Percentiles rank a stretch among this genome's conserved stretches.
phyloP scores from a whole-genome alignment of 2,113 vertebrate species.

The Pseudois nayaur region DNA sequence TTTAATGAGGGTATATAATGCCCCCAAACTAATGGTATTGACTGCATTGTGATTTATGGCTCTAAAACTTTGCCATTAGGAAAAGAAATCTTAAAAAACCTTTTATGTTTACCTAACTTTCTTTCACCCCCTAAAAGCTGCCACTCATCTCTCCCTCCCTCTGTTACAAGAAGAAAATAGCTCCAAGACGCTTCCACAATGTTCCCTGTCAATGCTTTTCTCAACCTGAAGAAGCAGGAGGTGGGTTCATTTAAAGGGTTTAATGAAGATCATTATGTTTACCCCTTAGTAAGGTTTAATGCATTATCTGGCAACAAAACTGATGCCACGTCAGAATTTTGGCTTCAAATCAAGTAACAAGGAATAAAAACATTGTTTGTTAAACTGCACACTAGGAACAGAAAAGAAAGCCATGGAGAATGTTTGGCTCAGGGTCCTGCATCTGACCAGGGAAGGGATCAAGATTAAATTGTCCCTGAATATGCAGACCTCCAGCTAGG shows the following conservation, averaged over 20 bases:
- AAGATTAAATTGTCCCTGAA: conserved; percentile 53
- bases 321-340: conserved; percentile 81
- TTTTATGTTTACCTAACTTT: conserved; percentile 82
- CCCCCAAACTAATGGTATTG: conserved; percentile 88
- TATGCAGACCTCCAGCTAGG: conserved; percentile 66
- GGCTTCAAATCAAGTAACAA: conserved; percentile 81
- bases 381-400: conserved; percentile 76
- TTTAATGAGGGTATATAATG: conserved; percentile 88
- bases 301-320: conserved; percentile 84
- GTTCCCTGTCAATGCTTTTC: conserved; percentile 76
- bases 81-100: conserved; percentile 80
- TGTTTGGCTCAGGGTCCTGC: conserved; percentile 73
- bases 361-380: conserved; percentile 80
- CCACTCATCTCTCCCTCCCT: conserved; percentile 80
- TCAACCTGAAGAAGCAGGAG: conserved; percentile 85
- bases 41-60: conserved; percentile 88
- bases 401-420: conserved; percentile 76
- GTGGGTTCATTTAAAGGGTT: conserved; percentile 81
- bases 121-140: conserved; percentile 76
- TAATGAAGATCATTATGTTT: conserved; percentile 87
- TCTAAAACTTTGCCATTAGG: conserved; percentile 85
- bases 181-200: conserved; percentile 73
- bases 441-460: conserved; percentile 61
- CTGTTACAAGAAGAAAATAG: conserved; percentile 77
- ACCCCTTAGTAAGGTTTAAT: conserved; percentile 85